Conservation (phyloP, 2,113 vertebrate species). For the Mungos mungo region DNA sequence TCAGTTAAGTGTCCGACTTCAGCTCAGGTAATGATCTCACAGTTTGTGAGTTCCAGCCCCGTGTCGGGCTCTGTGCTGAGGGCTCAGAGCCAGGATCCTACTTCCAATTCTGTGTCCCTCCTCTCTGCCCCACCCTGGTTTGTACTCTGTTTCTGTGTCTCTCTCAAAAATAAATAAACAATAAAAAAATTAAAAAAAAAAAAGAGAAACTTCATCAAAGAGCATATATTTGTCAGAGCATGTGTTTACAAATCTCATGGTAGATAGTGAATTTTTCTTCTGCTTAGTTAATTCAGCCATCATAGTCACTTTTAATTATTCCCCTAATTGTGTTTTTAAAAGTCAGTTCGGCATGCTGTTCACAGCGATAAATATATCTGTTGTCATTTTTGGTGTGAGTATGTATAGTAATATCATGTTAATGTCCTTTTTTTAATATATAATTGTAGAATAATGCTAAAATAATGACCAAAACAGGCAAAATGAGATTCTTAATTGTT, state of each 20-base stretch:
- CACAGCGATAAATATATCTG: slow-evolving; percentile 73
- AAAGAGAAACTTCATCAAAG: slow-evolving; percentile 15
- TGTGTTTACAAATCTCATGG: slow-evolving; percentile 19
- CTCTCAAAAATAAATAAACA: too few relatives aligned
- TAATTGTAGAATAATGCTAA: slow-evolving; percentile 83
- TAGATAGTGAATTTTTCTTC: slow-evolving; percentile 38
- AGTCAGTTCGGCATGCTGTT: slow-evolving; percentile 71
- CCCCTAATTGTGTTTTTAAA: slow-evolving; percentile 75
- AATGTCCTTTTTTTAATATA: slow-evolving; percentile 81
- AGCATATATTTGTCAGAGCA: neutral
- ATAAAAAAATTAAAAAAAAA: neutral
- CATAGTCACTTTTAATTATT: slow-evolving; percentile 78
- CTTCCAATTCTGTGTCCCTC: too few relatives aligned
- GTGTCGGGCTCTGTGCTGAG: too few relatives aligned
- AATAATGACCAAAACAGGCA: slow-evolving; percentile 83
- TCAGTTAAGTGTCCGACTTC: too few relatives aligned
- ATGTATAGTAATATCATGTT: slow-evolving; percentile 78
- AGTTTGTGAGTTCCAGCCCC: too few relatives aligned
- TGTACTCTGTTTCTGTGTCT: too few relatives aligned
- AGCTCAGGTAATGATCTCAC: too few relatives aligned
- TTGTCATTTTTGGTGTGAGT: slow-evolving; percentile 74
- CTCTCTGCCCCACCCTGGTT: too few relatives aligned
- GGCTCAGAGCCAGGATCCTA: too few relatives aligned
- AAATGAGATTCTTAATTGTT: slow-evolving; percentile 83
- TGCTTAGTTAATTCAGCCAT: slow-evolving; percentile 56